A percentile compares a stretch with the other conserved stretches of the same genome.
These are phyloP conservation scores for Cataglyphis albicans DNA, from an alignment of 2,888 invertebrate species.

Conservation along the genomic window DNA sequence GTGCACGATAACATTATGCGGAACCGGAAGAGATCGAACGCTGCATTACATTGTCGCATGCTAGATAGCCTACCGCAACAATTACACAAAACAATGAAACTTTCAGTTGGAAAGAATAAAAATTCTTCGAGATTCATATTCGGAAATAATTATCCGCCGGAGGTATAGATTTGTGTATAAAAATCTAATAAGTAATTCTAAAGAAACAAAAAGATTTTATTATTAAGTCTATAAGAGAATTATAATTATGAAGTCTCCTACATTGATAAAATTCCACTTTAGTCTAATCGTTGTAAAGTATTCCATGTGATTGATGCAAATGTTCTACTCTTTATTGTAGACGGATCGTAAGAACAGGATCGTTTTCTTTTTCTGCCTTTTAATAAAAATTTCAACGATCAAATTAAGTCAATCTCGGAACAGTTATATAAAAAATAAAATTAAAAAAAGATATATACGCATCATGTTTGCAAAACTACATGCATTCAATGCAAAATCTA, in stretches of 20 bases:
- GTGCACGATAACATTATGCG: conserved; percentile 44
- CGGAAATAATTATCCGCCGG: background rate
- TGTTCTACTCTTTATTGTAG: conserved; percentile 14
- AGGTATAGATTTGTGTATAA: background rate
- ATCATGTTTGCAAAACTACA: background rate
- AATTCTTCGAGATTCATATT: background rate
- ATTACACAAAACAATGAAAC: conserved; percentile 14
- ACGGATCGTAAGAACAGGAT: conserved; percentile 1
- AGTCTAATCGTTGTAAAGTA: conserved; percentile 1
- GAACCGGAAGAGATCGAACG: conserved; percentile 49
- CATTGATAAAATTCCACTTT: background rate
- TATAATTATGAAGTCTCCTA: background rate
- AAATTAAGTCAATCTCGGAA: background rate
- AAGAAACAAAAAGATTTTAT: background rate
- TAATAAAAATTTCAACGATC: background rate
- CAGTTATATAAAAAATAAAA: background rate
- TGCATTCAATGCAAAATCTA: background rate
- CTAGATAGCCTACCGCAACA: conserved; percentile 27
- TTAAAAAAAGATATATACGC: background rate
- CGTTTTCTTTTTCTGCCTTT: conserved; percentile 26
- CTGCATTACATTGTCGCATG: conserved; percentile 44
- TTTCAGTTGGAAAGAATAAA: background rate
- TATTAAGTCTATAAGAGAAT: background rate
- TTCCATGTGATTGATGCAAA: conserved; percentile 23
- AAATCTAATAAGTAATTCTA: background rate